Conservation (phyloP, 1,140 invertebrate genomes). For the Neodiprion pinetum region DNA sequence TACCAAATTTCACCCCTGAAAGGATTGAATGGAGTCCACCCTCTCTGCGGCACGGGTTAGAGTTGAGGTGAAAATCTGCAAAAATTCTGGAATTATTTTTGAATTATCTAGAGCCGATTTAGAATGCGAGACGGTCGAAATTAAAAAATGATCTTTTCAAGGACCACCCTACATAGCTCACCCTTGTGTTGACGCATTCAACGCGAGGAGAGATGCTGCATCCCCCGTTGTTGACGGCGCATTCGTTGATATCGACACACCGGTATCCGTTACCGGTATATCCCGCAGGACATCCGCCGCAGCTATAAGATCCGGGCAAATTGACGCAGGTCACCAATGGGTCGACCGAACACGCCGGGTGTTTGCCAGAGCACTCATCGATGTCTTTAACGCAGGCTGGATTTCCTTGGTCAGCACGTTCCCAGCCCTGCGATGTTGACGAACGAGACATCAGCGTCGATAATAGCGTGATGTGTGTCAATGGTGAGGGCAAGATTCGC, state of each 20-base stretch:
- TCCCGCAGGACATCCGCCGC: conserved; percentile 84
- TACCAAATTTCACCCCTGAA: too few species aligned
- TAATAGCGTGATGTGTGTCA: background rate
- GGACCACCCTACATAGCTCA: conserved; percentile 43
- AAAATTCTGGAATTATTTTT: too few species aligned
- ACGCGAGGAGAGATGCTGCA: conserved; percentile 83
- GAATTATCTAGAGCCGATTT: too few species aligned
- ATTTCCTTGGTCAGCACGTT: conserved; percentile 65
- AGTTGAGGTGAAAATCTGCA: too few species aligned
- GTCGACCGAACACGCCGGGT: conserved; percentile 79
- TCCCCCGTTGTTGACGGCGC: conserved; percentile 78
- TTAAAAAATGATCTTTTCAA: background rate
- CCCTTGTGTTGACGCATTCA: conserved; percentile 83
- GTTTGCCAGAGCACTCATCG: conserved; percentile 78
- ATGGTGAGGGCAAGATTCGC: conserved; percentile 4
- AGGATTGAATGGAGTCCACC: too few species aligned
- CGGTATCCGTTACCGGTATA: conserved; percentile 87
- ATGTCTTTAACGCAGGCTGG: conserved; percentile 82
- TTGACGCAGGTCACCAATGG: conserved; percentile 87
- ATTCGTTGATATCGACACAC: conserved; percentile 90
- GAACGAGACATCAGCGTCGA: conserved; percentile 4
- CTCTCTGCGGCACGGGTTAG: too few species aligned
- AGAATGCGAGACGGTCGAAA: background rate
- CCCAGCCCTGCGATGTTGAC: conserved; percentile 76
- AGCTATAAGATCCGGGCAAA: conserved; percentile 83